Conservation (phyloP, 2,888 invertebrate species). For the Icerya purchasi region DNA sequence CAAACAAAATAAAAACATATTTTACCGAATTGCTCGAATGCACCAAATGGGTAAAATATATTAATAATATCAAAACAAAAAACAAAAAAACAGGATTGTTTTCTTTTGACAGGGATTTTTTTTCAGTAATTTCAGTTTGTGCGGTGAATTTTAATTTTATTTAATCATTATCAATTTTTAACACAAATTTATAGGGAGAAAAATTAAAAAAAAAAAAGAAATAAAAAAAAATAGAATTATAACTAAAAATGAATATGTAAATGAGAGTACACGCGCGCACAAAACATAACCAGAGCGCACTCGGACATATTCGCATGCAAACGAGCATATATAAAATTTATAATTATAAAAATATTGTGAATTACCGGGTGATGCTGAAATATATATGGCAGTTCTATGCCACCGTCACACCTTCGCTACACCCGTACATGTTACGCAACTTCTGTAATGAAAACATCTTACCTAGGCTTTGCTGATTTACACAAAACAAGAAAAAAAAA, state of each 20-base stretch:
- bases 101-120: too few relatives aligned
- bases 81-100: too few relatives aligned
- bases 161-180: too few relatives aligned
- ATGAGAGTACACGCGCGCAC: too few relatives aligned
- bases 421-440: slow-evolving; percentile 9
- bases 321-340: not conserved
- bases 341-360: not conserved
- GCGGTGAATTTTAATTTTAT: too few relatives aligned
- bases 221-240: slow-evolving; percentile 1
- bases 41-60: too few relatives aligned
- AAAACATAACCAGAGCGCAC: too few relatives aligned
- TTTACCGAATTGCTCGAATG: too few relatives aligned
- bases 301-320: not conserved
- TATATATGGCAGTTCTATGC: slow-evolving; percentile 10
- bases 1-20: too few relatives aligned
- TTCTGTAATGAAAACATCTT: slow-evolving; percentile 13
- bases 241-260: not conserved
- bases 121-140: too few relatives aligned
- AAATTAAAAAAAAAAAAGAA: not conserved
- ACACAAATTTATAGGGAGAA: not conserved
- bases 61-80: too few relatives aligned
- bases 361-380: not conserved
- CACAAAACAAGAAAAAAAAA: slow-evolving; percentile 1
- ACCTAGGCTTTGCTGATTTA: slow-evolving; percentile 13
- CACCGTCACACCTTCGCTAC: slow-evolving; percentile 13